Percentiles rank a stretch among this genome's conserved stretches.
Evolutionary conservation across 1,140 invertebrate genomes (phyloP).

Genomic region (Magallana ariakensis): DNA sequence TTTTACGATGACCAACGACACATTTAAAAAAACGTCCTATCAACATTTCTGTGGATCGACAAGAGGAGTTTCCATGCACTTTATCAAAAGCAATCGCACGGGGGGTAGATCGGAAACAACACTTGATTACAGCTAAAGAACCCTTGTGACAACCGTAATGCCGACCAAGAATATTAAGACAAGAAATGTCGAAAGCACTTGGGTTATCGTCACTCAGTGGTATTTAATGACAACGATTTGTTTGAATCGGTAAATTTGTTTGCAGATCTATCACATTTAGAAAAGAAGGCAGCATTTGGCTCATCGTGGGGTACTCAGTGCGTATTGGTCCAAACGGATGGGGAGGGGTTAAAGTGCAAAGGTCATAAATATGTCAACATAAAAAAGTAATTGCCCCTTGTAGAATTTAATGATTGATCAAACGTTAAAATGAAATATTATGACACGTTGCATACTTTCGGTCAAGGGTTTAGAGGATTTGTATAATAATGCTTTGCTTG

Average conservation of each 20-base stretch:
- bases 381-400: too few species aligned
- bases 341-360: not conserved
- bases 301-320: not conserved
- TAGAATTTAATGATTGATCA: too few species aligned
- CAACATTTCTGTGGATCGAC: not conserved
- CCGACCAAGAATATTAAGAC: constrained; percentile 30
- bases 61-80: not conserved
- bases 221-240: constrained; percentile 29
- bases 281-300: not conserved
- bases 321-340: not conserved
- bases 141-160: constrained; percentile 11
- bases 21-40: not conserved
- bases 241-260: not conserved
- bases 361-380: constrained; percentile 12
- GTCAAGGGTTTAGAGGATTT: too few species aligned
- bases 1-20: not conserved
- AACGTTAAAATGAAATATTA: too few species aligned
- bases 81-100: not conserved
- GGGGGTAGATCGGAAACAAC: constrained; percentile 25
- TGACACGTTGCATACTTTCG: too few species aligned
- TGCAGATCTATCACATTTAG: constrained; percentile 19
- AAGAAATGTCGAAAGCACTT: constrained; percentile 16
- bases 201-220: constrained; percentile 9
- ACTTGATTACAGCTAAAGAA: constrained; percentile 27
- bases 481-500: too few species aligned